Evolutionary conservation across 1,140 invertebrate species (phyloP).

Genomic region (Elymnias hypermnestra): DNA sequence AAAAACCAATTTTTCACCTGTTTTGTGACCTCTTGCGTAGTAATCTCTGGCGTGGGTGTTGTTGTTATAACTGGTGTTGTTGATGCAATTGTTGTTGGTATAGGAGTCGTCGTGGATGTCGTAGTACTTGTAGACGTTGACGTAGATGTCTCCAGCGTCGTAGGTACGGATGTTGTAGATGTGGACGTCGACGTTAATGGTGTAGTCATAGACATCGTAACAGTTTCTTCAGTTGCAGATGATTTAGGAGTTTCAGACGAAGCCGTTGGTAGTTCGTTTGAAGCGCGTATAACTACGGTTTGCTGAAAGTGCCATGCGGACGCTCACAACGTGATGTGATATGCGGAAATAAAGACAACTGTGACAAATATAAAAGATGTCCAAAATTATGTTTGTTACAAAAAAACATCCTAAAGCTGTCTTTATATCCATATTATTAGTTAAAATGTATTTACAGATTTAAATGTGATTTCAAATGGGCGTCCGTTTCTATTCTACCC

Average conservation of each 20-base stretch:
- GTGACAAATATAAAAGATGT: too few relatives aligned
- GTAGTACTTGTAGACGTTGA: constrained; percentile 19
- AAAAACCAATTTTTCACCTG: constrained; percentile 36
- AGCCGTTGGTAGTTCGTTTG: constrained; percentile 48
- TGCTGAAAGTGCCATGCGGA: constrained; percentile 73
- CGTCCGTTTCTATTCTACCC: constrained; percentile 36
- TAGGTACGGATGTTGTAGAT: constrained; percentile 25
- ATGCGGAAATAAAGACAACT: constrained; percentile 45
- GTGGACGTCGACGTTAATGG: constrained; percentile 32
- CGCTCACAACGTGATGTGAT: constrained; percentile 63
- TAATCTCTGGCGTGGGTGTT: constrained; percentile 40
- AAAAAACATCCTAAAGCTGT: too few relatives aligned
- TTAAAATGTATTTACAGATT: constrained; percentile 51
- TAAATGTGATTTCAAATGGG: constrained; percentile 29
- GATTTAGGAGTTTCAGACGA: constrained; percentile 41
- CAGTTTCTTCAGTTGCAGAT: constrained; percentile 19
- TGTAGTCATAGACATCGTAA: too few relatives aligned
- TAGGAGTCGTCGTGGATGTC: constrained; percentile 23
- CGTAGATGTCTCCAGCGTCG: constrained; percentile 24
- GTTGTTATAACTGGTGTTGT: constrained; percentile 28
- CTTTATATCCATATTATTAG: constrained; percentile 30
- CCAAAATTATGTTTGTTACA: too few relatives aligned
- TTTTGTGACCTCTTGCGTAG: constrained; percentile 47
- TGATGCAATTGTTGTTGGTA: constrained; percentile 23
- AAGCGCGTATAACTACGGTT: constrained; percentile 63